phyloP scores from a whole-genome alignment of 2,888 invertebrate genomes.

The Epistrophe grossulariae region DNA sequence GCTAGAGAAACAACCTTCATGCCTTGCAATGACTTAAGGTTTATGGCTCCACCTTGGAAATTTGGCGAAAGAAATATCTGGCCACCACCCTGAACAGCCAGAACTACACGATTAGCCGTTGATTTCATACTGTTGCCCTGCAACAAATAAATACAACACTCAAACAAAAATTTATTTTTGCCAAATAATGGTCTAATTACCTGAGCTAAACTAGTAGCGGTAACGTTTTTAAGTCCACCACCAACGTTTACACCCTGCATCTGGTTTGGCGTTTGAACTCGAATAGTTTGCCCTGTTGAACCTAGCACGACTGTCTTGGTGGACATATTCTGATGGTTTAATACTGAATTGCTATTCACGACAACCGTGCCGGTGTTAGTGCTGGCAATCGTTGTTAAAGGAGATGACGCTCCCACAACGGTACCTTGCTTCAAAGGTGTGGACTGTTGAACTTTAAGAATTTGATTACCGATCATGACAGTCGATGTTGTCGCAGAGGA shows the following conservation, averaged over 20 bases:
- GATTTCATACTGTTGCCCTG: slow-evolving; percentile 79
- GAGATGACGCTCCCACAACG: slow-evolving; percentile 63
- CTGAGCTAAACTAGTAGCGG: slow-evolving; percentile 60
- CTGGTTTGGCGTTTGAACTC: slow-evolving; percentile 78
- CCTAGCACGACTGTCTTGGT: slow-evolving; percentile 81
- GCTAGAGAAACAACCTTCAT: slow-evolving; percentile 87
- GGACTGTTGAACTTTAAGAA: slow-evolving; percentile 81
- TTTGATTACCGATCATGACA: slow-evolving; percentile 83
- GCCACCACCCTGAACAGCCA: slow-evolving; percentile 85
- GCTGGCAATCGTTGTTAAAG: slow-evolving; percentile 75
- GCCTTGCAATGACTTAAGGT: slow-evolving; percentile 87
- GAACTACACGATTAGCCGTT: slow-evolving; percentile 83
- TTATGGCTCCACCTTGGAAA: slow-evolving; percentile 86
- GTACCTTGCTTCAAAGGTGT: slow-evolving; percentile 76
- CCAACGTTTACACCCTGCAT: slow-evolving; percentile 53
- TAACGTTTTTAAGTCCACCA: slow-evolving; percentile 49
- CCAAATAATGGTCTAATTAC: slow-evolving; percentile 3
- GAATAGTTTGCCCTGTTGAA: slow-evolving; percentile 81
- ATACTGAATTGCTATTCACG: slow-evolving; percentile 73
- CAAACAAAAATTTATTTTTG: background rate
- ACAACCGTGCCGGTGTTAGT: slow-evolving; percentile 77
- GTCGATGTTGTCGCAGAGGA: slow-evolving; percentile 80
- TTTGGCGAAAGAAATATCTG: slow-evolving; percentile 87
- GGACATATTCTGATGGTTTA: slow-evolving; percentile 63
- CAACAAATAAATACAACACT: slow-evolving; percentile 1